Percentiles rank a stretch among this genome's conserved stretches.
Conservation (phyloP, 1,140 invertebrate species). For the Propsilocerus akamusi region DNA sequence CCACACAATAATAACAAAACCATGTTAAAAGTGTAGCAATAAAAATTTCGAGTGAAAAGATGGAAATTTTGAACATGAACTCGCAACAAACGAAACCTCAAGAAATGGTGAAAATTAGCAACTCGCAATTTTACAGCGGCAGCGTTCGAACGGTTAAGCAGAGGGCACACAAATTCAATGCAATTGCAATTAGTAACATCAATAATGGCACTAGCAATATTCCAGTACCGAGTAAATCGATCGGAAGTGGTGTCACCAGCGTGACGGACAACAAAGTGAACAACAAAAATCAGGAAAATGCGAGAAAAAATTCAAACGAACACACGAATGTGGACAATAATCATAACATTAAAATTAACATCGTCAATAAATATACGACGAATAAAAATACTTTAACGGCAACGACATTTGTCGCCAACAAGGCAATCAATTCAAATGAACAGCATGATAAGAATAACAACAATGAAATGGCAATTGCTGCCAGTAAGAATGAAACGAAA, state of each 20-base stretch:
- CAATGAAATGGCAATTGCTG: not conserved
- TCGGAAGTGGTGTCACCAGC: not conserved
- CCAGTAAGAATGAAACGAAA: not conserved
- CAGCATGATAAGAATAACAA: not conserved
- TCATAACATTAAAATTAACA: slow-evolving; percentile 2
- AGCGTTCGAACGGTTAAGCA: not conserved
- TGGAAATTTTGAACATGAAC: slow-evolving; percentile 2
- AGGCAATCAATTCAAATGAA: not conserved
- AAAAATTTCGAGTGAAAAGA: no score
- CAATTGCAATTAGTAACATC: slow-evolving; percentile 1
- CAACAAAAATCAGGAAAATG: not conserved
- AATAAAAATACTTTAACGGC: slow-evolving; percentile 1
- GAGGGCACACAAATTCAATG: not conserved
- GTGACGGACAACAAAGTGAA: not conserved
- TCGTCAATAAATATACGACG: slow-evolving; percentile 1
- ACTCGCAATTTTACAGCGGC: not conserved
- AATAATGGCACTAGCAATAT: not conserved
- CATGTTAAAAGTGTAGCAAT: no score
- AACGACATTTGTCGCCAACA: not conserved
- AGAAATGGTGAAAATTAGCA: not conserved
- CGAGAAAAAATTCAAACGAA: not conserved
- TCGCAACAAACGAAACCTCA: not conserved
- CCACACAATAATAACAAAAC: no score
- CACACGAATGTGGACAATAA: not conserved
- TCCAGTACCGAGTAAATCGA: not conserved